phyloP scores from a whole-genome alignment of 2,113 vertebrate genomes.

The Stomatorhinus ivindoensis region DNA sequence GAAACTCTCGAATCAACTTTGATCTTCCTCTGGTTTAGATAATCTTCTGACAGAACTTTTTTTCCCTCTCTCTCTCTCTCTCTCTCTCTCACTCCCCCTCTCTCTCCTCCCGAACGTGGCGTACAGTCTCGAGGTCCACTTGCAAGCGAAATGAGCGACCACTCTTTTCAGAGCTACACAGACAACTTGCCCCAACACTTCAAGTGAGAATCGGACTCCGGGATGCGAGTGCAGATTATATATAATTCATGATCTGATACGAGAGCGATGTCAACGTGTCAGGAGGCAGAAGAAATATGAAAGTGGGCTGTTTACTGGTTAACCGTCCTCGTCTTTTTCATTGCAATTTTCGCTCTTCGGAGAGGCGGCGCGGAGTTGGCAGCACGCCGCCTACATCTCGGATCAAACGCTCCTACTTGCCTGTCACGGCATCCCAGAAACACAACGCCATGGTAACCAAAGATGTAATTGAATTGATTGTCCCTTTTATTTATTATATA shows the following conservation, averaged over 20 bases:
- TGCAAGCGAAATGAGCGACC: conserved; percentile 41
- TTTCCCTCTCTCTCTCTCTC: not conserved
- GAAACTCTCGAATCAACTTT: conserved; percentile 55
- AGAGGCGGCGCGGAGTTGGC: conserved; percentile 31
- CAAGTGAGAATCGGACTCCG: conserved; percentile 60
- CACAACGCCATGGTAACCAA: conserved; percentile 57
- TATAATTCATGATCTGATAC: conserved; percentile 70
- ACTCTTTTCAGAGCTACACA: conserved; percentile 51
- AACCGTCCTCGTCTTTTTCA: conserved; percentile 45
- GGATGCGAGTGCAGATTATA: conserved; percentile 57
- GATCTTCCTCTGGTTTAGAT: conserved; percentile 52
- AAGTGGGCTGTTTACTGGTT: conserved; percentile 68
- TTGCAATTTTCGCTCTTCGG: conserved; percentile 34
- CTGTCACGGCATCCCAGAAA: conserved; percentile 35
- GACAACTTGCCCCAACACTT: conserved; percentile 64
- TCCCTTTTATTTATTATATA: conserved; percentile 56
- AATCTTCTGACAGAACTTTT: conserved; percentile 61
- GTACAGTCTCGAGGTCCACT: conserved; percentile 47
- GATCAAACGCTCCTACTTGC: conserved; percentile 55
- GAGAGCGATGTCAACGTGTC: conserved; percentile 68
- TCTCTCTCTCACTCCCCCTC: not conserved
- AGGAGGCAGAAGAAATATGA: conserved; percentile 62
- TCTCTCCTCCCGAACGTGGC: conserved; percentile 29
- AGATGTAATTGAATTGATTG: conserved; percentile 51
- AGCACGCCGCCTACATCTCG: conserved; percentile 28